phyloP scores from a whole-genome alignment of 2,113 vertebrate genomes.

The Sterna hirundo region DNA sequence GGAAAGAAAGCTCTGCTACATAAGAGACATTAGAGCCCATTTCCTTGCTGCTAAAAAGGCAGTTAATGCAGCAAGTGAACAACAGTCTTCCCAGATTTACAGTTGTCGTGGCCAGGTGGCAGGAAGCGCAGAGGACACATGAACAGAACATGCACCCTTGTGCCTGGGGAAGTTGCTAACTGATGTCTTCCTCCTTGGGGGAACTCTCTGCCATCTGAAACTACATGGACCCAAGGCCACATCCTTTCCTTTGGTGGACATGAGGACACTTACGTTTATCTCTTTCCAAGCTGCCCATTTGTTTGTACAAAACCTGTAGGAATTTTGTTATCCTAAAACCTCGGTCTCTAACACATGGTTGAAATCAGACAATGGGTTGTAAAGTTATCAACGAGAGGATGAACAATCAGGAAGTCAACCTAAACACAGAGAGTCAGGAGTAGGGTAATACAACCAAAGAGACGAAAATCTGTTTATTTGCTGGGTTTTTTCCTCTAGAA shows the following conservation, averaged over 20 bases:
- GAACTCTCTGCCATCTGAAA: neutral
- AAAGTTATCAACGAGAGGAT: neutral
- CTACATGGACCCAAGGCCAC: neutral
- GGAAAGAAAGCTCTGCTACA: neutral
- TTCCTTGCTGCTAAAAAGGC: neutral
- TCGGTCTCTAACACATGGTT: neutral
- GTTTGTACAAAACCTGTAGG: neutral
- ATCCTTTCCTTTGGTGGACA: neutral
- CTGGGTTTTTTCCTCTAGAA: neutral
- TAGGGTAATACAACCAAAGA: neutral
- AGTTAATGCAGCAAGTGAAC: neutral
- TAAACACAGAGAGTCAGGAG: neutral
- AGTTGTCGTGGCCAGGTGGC: neutral
- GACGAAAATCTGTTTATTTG: neutral
- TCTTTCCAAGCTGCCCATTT: neutral
- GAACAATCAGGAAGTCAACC: neutral
- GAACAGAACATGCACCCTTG: neutral
- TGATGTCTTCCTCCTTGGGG: neutral
- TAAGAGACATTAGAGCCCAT: neutral
- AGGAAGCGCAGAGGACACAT: neutral
- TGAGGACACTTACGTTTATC: neutral
- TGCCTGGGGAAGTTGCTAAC: neutral
- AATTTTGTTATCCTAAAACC: neutral
- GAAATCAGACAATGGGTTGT: neutral
- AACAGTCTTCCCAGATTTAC: neutral